Evolutionary conservation across 2,797 vertebrate species (phyloP).

Genomic region (Vultur gryphus): DNA sequence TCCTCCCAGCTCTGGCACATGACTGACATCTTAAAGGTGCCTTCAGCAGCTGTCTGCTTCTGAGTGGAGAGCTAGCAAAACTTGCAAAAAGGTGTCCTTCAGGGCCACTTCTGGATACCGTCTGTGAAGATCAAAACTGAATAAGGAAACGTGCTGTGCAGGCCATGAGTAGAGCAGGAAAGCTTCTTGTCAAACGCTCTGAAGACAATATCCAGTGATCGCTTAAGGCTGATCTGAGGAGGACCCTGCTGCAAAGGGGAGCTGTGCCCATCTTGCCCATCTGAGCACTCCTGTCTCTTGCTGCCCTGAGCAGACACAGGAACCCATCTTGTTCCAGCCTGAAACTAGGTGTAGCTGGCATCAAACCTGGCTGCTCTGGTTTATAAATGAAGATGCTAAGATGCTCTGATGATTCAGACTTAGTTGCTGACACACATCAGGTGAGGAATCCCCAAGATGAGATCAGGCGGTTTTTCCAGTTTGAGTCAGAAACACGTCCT

Average conservation of each 20-base stretch:
- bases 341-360: not conserved
- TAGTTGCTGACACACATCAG: not conserved
- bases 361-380: not conserved
- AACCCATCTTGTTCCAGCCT: not conserved
- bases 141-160: not conserved
- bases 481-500: not conserved
- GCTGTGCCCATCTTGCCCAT: not conserved
- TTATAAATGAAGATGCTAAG: not conserved
- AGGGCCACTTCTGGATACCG: not conserved
- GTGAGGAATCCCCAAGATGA: not conserved
- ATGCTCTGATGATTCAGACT: not conserved
- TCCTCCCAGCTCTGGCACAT: not conserved
- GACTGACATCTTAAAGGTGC: not conserved
- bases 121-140: not conserved
- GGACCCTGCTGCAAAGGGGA: not conserved
- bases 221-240: not conserved
- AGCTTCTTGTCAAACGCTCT: not conserved
- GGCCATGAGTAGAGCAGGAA: not conserved
- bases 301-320: not conserved
- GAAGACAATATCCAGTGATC: not conserved
- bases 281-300: not conserved
- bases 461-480: not conserved
- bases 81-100: not conserved
- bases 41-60: not conserved
- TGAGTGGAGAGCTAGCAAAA: not conserved